A percentile compares a stretch with the other conserved stretches of the same genome.
Conservation (phyloP, 2,113 vertebrate species). For the Lanius collurio region DNA sequence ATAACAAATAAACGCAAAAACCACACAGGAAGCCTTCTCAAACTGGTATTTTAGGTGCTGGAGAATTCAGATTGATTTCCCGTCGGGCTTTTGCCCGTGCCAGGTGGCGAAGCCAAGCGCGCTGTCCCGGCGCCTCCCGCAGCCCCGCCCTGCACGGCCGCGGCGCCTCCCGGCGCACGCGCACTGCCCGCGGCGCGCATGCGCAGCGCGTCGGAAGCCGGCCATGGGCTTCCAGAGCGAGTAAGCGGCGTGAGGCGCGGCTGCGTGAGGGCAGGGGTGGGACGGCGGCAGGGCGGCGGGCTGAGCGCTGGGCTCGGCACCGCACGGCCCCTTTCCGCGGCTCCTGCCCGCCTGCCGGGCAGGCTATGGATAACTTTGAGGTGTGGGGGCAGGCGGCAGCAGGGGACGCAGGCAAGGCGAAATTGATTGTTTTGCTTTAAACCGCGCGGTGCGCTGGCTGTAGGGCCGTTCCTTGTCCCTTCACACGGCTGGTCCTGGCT, state of each 20-base stretch:
- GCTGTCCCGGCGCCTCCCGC: rapidly evolving
- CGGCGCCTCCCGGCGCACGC: not conserved
- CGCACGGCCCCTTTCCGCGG: too few species aligned
- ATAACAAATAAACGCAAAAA: too few species aligned
- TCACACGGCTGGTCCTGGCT: rapidly evolving
- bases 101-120: rapidly evolving
- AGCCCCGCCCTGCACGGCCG: too few species aligned
- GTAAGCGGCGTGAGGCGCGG: not conserved
- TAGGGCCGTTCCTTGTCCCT: too few species aligned
- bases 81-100: rapidly evolving
- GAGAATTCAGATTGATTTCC: rapidly evolving
- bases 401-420: rapidly evolving
- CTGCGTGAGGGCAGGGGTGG: not conserved
- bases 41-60: rapidly evolving
- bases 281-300: rapidly evolving
- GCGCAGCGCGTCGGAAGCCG: rapidly evolving
- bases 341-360: too few species aligned
- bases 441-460: not conserved
- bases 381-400: not conserved
- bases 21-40: too few species aligned
- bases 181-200: not conserved
- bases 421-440: not conserved
- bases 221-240: not conserved
- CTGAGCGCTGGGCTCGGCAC: rapidly evolving
- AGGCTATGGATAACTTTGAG: not conserved